Percentiles rank a stretch among this genome's conserved stretches.
phyloP scores from a whole-genome alignment of 1,140 invertebrate genomes.

The Brachionus calyciflorus region DNA sequence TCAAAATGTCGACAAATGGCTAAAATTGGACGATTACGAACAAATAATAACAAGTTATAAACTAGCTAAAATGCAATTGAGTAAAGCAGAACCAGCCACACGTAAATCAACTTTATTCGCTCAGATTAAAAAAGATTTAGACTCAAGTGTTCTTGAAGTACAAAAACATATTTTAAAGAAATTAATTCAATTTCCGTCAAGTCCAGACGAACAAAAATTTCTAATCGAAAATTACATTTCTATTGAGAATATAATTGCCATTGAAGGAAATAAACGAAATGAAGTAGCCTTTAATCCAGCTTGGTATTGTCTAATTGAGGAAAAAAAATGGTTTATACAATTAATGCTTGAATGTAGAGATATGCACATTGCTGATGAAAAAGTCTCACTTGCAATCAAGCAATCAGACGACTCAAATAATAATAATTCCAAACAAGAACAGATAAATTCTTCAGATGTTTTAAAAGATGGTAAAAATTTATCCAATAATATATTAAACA shows the following conservation, averaged over 20 bases:
- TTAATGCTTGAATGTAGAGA: constrained; percentile 37
- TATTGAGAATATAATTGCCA: background rate
- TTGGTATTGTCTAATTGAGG: constrained; percentile 15
- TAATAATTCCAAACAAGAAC: background rate
- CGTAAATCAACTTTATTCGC: constrained; percentile 19
- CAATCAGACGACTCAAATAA: background rate
- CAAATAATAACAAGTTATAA: constrained; percentile 43
- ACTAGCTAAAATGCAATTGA: constrained; percentile 19
- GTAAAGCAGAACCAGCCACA: constrained; percentile 1
- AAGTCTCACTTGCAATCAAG: constrained; percentile 10
- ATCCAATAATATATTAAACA: background rate
- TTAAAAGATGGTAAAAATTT: background rate
- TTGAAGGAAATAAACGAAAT: background rate
- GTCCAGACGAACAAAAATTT: constrained; percentile 40
- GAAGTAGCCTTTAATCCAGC: background rate
- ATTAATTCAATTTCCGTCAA: constrained; percentile 31
- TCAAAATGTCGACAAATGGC: constrained; percentile 4
- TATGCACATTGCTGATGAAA: constrained; percentile 42
- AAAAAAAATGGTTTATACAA: constrained; percentile 43
- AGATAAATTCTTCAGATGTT: no score
- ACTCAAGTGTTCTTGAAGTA: background rate
- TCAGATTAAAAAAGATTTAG: constrained; percentile 10
- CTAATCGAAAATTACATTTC: constrained; percentile 3
- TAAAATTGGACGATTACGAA: constrained; percentile 19
- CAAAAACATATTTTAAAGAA: background rate